phyloP scores from a whole-genome alignment of 2,113 vertebrate species.

The Gobiocypris rarus region DNA sequence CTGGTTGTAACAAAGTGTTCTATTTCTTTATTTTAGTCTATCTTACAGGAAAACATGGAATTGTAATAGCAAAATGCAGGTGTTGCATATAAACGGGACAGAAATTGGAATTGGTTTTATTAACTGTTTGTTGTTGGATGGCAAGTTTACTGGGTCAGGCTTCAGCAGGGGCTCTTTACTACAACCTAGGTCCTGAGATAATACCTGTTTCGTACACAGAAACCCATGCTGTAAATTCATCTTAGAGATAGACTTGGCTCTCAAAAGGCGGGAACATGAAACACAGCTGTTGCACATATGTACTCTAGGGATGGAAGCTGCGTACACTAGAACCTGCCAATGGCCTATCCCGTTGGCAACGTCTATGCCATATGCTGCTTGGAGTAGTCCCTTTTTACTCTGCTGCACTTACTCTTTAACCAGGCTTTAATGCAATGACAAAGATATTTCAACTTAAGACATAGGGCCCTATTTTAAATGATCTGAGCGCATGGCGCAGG shows the following conservation, averaged over 20 bases:
- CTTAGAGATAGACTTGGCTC: neutral
- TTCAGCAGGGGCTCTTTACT: neutral
- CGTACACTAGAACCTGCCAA: neutral
- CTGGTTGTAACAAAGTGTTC: neutral
- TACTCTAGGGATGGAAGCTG: neutral
- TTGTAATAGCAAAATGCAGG: neutral
- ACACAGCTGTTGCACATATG: constrained; percentile 21
- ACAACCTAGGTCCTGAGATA: neutral
- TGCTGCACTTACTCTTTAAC: neutral
- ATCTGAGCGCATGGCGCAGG: too few species aligned
- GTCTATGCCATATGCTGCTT: constrained; percentile 16
- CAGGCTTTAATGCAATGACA: neutral
- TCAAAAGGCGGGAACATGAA: neutral
- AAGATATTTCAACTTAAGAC: neutral
- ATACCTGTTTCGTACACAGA: neutral
- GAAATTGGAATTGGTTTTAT: neutral
- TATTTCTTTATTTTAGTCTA: neutral
- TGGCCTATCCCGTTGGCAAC: neutral
- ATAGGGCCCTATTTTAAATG: too few species aligned
- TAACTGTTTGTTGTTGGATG: neutral
- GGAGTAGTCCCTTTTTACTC: constrained; percentile 2
- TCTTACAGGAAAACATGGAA: neutral
- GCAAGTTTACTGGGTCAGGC: neutral
- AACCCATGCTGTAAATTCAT: neutral
- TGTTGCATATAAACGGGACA: neutral